These are phyloP conservation scores for Artibeus jamaicensis DNA, from an alignment of 2,797 vertebrate species.

Conservation along the genomic window DNA sequence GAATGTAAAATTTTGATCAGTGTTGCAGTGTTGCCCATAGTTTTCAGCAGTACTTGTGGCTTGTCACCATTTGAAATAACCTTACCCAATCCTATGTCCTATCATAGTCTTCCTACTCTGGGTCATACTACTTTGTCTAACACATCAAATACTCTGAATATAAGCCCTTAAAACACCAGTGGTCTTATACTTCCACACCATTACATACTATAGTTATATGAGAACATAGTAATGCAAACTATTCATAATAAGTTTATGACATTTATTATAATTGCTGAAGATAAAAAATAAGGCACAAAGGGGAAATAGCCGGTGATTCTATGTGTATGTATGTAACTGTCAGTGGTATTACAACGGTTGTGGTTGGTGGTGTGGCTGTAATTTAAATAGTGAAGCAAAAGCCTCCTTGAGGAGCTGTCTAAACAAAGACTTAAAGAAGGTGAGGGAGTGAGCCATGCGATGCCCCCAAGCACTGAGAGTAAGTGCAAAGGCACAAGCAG, in stretches of 20 bases:
- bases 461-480: neutral
- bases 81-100: neutral
- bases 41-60: slow-evolving; percentile 34
- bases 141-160: neutral
- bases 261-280: neutral
- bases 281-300: neutral
- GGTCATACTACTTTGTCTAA: neutral
- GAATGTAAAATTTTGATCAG: neutral
- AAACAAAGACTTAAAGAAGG: neutral
- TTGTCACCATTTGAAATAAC: neutral
- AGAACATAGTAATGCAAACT: neutral
- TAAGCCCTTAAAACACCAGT: neutral
- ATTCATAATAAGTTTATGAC: neutral
- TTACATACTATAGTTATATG: neutral
- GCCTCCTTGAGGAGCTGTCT: neutral
- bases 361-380: neutral
- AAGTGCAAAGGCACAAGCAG: neutral
- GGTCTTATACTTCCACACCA: neutral
- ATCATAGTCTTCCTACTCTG: neutral
- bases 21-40: neutral
- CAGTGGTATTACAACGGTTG: neutral
- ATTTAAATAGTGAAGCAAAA: slow-evolving; percentile 8
- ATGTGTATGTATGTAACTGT: neutral
- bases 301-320: neutral
- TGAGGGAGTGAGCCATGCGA: neutral